Percentiles rank a stretch among this genome's conserved stretches.
phyloP scores from a whole-genome alignment of 2,797 vertebrate genomes.

The Neostethus bicornis region DNA sequence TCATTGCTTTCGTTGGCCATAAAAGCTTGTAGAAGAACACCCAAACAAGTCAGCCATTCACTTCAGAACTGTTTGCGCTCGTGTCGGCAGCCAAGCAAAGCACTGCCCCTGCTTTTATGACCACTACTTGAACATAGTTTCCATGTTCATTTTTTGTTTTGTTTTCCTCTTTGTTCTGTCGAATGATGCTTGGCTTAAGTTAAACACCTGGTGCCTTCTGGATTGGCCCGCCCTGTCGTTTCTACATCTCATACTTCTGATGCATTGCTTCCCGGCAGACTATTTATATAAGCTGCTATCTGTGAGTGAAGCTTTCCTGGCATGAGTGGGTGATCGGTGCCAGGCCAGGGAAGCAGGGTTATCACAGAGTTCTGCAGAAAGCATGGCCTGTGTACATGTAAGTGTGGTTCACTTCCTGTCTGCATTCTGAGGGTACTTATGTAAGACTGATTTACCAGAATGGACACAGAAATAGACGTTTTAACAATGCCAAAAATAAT shows the following conservation, averaged over 20 bases:
- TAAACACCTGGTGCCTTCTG: slow-evolving; percentile 35
- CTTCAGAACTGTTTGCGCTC: slow-evolving; percentile 24
- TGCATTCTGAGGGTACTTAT: slow-evolving; percentile 42
- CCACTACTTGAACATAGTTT: slow-evolving; percentile 14
- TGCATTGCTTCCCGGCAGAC: slow-evolving; percentile 45
- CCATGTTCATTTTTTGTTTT: slow-evolving; percentile 20
- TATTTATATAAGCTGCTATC: slow-evolving; percentile 72
- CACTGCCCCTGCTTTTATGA: slow-evolving; percentile 37
- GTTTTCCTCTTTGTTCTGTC: slow-evolving; percentile 13
- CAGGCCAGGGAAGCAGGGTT: slow-evolving; percentile 56
- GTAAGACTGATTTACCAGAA: slow-evolving; percentile 37
- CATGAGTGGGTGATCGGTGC: slow-evolving; percentile 53
- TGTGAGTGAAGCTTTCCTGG: slow-evolving; percentile 68
- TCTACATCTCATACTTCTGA: slow-evolving; percentile 37
- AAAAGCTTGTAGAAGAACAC: slow-evolving; percentile 32
- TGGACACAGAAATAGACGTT: slow-evolving; percentile 26
- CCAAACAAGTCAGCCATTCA: slow-evolving; percentile 53
- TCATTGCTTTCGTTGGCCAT: slow-evolving; percentile 57
- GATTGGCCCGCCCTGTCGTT: slow-evolving; percentile 32
- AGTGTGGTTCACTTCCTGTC: slow-evolving; percentile 38
- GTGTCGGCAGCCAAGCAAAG: slow-evolving; percentile 52
- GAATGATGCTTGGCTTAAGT: slow-evolving; percentile 23
- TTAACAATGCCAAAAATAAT: slow-evolving; percentile 7
- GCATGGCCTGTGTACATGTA: slow-evolving; percentile 27
- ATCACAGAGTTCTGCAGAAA: slow-evolving; percentile 27